phyloP scores from a whole-genome alignment of 2,797 vertebrate genomes.

The Lacerta agilis region DNA sequence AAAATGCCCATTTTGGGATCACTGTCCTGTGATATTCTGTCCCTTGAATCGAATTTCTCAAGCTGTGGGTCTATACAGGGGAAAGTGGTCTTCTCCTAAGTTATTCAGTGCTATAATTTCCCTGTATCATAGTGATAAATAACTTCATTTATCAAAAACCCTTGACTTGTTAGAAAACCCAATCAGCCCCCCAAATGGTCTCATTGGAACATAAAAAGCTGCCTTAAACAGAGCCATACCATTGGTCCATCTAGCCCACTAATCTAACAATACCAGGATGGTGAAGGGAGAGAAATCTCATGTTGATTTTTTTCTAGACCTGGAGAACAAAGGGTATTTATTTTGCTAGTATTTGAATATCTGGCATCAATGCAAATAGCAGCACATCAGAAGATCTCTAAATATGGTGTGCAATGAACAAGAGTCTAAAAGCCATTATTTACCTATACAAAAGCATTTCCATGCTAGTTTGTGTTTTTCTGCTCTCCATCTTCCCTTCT shows the following conservation, averaged over 20 bases:
- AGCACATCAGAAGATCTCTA: conserved; percentile 27
- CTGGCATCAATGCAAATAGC: conserved; percentile 47
- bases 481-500: conserved; percentile 26
- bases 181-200: too few species aligned
- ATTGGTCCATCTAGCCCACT: not conserved
- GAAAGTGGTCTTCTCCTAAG: too few species aligned
- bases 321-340: conserved; percentile 30
- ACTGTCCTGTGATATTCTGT: too few species aligned
- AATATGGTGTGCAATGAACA: conserved; percentile 26
- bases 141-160: too few species aligned
- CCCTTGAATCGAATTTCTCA: too few species aligned
- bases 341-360: conserved; percentile 28
- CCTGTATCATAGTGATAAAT: too few species aligned
- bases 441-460: not conserved
- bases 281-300: conserved; percentile 19
- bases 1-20: too few species aligned
- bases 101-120: too few species aligned
- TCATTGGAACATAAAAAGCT: too few species aligned
- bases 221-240: too few species aligned
- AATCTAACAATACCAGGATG: not conserved
- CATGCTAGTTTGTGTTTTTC: not conserved
- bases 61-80: too few species aligned
- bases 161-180: too few species aligned
- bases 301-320: conserved; percentile 30
- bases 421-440: conserved; percentile 14